Evolutionary conservation across 2,888 invertebrate genomes (phyloP).

Genomic region (Drosophila emarginata): DNA sequence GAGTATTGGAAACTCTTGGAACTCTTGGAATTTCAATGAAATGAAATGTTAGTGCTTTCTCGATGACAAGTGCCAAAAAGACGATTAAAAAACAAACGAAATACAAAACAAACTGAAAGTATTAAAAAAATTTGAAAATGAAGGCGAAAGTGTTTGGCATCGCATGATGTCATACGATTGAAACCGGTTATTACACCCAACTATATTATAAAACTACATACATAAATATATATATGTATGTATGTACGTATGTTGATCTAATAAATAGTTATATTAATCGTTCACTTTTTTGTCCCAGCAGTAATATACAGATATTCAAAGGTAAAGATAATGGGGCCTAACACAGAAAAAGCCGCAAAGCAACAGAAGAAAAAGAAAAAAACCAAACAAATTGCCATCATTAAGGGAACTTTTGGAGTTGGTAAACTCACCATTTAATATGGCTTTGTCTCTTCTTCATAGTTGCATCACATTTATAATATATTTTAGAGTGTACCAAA

Average conservation of each 20-base stretch:
- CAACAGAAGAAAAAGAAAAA: conserved; percentile 32
- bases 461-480: conserved; percentile 12
- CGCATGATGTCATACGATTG: not conserved
- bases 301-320: not conserved
- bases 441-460: not conserved
- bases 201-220: not conserved
- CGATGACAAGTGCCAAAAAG: conserved; percentile 7
- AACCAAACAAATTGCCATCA: conserved; percentile 44
- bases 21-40: conserved; percentile 66
- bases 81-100: conserved; percentile 5
- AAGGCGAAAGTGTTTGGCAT: not conserved
- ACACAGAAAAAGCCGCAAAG: conserved; percentile 18
- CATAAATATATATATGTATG: not conserved
- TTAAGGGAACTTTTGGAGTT: conserved; percentile 18
- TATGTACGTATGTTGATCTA: not conserved
- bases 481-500: not conserved
- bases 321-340: not conserved
- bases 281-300: not conserved
- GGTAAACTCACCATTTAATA: conserved; percentile 16
- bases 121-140: not conserved
- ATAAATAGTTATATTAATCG: not conserved
- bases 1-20: conserved; percentile 36
- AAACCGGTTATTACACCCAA: not conserved
- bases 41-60: conserved; percentile 17
- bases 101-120: conserved; percentile 5